Evolutionary conservation across 2,888 invertebrate genomes (phyloP), one percentile per base, ranked within the genome.

Genomic region (Diadegma fenestrale): DNA sequence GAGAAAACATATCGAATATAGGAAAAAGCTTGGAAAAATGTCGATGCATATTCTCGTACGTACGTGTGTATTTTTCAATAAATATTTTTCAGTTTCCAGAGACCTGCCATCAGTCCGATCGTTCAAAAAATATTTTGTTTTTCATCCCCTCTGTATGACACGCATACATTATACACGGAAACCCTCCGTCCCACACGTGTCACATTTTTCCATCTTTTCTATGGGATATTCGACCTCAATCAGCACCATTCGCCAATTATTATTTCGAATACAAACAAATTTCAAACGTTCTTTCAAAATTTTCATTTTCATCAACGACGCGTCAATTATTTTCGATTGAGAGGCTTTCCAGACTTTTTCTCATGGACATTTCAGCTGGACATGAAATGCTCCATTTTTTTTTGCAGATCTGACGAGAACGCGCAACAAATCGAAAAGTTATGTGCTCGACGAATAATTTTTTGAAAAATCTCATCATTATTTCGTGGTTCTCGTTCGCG

Each of bases 11-110:
- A 63, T 10, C 12, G 33, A 51, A 45, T 37, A 33, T 58, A 68
- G 19, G 63, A 63, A 58, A 58, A 45, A 7, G 19, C 19, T 30
- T 10, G 61, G 19, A 75, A 30, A 66, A 66, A 61, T 45, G 30
- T 43, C 12, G 7, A 69, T 37, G n/a, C 64, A 58, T 14, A 26
- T 33, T 10, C 33, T 43, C 43, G 17, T 22, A 45, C 26, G 51
- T 26, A 51, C 19, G 19, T n/a, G 51, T 54, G 37, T n/a, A 76
- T 68, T 72, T 64, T 73, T 72, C 81, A 75, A 81, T 75, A 45
- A 81, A 75, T 76, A 76, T 76, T 81, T 61, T 45, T 43, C 51
- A 41, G 48, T 37, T 48, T 54, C 54, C 30, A 68, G 68, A 45
- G 66, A 66, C 48, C 80, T 22, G 51, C 30, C 48, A 30, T 37